Evolutionary conservation across 2,113 vertebrate species (phyloP), one percentile per base, ranked within the genome.

Genomic region (Scomber scombrus): DNA sequence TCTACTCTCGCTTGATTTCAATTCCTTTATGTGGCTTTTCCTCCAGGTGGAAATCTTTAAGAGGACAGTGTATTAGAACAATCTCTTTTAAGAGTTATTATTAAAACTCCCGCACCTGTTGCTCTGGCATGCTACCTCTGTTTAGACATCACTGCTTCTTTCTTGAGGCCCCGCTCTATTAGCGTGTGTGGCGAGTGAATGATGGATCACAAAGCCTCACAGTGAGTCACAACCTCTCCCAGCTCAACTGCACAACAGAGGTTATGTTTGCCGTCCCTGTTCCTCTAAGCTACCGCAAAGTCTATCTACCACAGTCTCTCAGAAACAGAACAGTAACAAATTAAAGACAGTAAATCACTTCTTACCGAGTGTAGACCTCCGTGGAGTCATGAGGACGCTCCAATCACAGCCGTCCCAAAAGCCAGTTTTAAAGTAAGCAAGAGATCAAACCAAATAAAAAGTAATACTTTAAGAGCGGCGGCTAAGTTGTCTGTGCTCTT

Each of bases 351-450:
- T 11, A 31, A 57, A 51, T 61, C 9, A 9, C 34, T 9, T 55
- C 89, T 89, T 76, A 88, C 88, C 85, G 75, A 23, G 43, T 71
- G 71, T 77, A 43, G 52, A 68, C 23, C 34, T 78, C n/a, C 3
- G 15, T 57, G 55, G 56, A 52, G 49, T 86, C 85, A 82, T 81
- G 31, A 68, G 52, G 31, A 60, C 2, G 11, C 46, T 65, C 51
- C 61, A 12, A 57, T 82, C 12, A 62, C 45, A 45, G 31, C 11
- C 52, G 18, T 57, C 49, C 54, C 11, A 67, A 73, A 86, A 72
- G 10, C 7, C 45, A 63, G 19, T 31, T 12, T 66, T 66, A 23
- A 80, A 78, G 26, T 26, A 58, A 19, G 0, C 13, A 18, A 66
- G 14, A 2, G 18, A 65, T 47, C 23, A 70, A 78, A 66, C 0